Evolutionary conservation across 2,888 invertebrate genomes (phyloP).

Genomic region (Trisateles emortualis): DNA sequence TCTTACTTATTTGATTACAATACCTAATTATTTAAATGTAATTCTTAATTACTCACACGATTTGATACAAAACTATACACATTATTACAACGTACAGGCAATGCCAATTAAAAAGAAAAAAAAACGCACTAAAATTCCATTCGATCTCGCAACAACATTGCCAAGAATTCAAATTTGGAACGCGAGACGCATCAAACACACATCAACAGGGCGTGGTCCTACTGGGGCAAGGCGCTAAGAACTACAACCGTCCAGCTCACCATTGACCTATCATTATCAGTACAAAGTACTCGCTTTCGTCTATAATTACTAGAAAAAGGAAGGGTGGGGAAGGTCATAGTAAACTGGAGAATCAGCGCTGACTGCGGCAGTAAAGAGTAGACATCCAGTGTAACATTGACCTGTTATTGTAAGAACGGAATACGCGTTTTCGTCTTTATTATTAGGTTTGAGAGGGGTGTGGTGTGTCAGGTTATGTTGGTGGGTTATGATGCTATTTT

Average conservation of each 20-base stretch:
- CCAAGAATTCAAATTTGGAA: conserved; percentile 68
- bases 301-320: not conserved
- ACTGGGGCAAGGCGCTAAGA: conserved; percentile 55
- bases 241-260: conserved; percentile 21
- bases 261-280: conserved; percentile 18
- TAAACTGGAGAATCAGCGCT: conserved; percentile 46
- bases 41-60: no score
- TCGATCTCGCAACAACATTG: conserved; percentile 45
- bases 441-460: conserved; percentile 32
- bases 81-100: not conserved
- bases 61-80: no score
- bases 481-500: conserved; percentile 72
- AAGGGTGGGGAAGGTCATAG: conserved; percentile 37
- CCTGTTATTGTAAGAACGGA: conserved; percentile 15
- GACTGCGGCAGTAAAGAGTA: conserved; percentile 5
- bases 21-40: no score
- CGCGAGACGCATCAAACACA: conserved; percentile 48
- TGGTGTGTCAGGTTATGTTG: conserved; percentile 54
- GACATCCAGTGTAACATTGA: conserved; percentile 20
- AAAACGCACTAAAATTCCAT: conserved; percentile 18
- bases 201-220: conserved; percentile 75
- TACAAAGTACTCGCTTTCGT: conserved; percentile 1
- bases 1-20: no score
- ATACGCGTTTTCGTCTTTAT: conserved; percentile 17
- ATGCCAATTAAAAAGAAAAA: not conserved